Evolutionary conservation across 2,797 vertebrate genomes (phyloP).

Genomic region (Schizothorax lantsangensis): DNA sequence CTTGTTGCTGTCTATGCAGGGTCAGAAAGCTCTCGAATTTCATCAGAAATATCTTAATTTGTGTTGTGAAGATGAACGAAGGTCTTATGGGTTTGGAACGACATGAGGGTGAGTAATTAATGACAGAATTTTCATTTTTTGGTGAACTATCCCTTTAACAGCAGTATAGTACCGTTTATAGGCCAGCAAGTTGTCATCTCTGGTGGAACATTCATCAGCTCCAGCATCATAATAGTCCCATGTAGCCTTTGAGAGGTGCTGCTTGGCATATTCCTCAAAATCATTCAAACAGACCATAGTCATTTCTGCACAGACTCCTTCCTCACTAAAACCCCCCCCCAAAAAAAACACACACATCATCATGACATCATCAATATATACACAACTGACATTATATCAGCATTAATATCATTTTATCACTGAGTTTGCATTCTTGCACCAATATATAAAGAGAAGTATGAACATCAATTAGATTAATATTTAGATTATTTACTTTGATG

Average conservation of each 20-base stretch:
- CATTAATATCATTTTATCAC: background rate
- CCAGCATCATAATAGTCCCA: conserved; percentile 94
- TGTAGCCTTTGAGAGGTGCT: conserved; percentile 86
- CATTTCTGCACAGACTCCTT: conserved; percentile 79
- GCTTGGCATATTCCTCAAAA: conserved; percentile 87
- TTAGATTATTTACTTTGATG: background rate
- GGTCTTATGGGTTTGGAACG: background rate
- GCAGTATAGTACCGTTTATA: conserved; percentile 83
- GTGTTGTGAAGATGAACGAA: background rate
- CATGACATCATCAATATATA: background rate
- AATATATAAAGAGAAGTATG: background rate
- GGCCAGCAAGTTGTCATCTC: conserved; percentile 88
- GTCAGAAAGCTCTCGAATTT: background rate
- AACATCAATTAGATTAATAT: background rate
- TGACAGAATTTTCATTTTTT: background rate
- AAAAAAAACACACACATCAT: background rate
- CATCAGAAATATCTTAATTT: background rate
- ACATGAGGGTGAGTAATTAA: background rate
- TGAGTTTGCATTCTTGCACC: background rate
- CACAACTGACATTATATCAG: no score
- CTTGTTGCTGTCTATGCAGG: background rate
- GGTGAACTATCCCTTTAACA: background rate
- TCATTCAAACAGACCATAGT: conserved; percentile 89
- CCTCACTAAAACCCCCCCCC: conserved; percentile 66
- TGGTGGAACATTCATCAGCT: conserved; percentile 88